Base-by-base conservation (phyloP, 2,113 vertebrate species). In the Dolichallabes microphthalmus region DNA sequence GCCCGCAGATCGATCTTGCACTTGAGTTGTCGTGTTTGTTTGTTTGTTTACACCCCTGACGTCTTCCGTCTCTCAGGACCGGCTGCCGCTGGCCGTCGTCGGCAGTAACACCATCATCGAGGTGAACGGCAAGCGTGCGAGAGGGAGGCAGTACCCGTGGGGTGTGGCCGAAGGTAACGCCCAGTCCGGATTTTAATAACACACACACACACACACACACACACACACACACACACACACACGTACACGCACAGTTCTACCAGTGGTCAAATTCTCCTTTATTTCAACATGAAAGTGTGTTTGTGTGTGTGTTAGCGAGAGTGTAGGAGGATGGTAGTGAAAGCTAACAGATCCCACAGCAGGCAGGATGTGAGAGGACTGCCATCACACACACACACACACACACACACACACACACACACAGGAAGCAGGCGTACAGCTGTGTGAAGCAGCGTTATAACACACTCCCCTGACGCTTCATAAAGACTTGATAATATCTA, bases 91-190 rank as follows among this genome's bases (percentile, higher is more conserved):
- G 91, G 98, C 97, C 86, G 97, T 99, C 81, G 97, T 98, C 25
- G 98, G 98, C 85, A 98, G 97, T 87, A 98, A 99, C 94, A 98
- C 97, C 76, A 96, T 96, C 90, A 97, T 99, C 71, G 97, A 98
- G 96, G 97, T 98, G 90, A 97, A 97, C 30, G 98, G 96, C 90
- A 97, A 98, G 93, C 95, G 96, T 86, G 96, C 98, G 82, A 94
- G 97, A 88, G 98, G 97, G 88, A 95, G 98, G 90, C 97, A 98
- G 93, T 99, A 99, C 93, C 97, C 98, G 0, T 98, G 98, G 98
- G 97, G 98, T 80, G 97, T 99, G 92, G 97, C 97, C 87, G 97
- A 99, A 97, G 98, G 98, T 99, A 94, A 96, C 93, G 1, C 27
- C 3, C 13, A 20, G 32, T 35, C 66, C 20, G 66, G 1, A 17